Evolutionary conservation across 2,113 vertebrate genomes (phyloP).

Genomic region (Circaetus cinerascens): DNA sequence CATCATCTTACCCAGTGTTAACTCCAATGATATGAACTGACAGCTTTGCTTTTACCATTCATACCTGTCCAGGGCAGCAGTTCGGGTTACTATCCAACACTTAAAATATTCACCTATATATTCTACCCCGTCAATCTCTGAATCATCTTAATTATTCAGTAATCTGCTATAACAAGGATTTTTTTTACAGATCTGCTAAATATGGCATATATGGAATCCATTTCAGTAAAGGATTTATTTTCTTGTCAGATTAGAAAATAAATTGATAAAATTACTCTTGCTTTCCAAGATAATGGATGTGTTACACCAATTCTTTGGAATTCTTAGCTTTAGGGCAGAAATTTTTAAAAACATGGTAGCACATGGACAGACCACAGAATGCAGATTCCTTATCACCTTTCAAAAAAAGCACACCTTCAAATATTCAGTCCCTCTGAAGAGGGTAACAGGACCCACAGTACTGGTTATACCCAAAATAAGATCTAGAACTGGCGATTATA

Average conservation of each 20-base stretch:
- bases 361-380: background rate
- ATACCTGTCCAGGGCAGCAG: background rate
- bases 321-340: background rate
- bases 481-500: background rate
- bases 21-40: background rate
- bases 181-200: background rate
- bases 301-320: background rate
- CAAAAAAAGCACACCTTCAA: background rate
- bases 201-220: background rate
- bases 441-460: background rate
- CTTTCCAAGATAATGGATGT: background rate
- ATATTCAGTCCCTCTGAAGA: background rate
- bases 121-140: background rate
- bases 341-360: background rate
- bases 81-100: background rate
- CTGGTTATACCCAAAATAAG: background rate
- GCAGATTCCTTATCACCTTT: background rate
- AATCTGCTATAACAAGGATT: background rate
- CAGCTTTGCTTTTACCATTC: background rate
- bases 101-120: background rate
- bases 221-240: background rate
- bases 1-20: background rate
- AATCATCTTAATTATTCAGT: background rate
- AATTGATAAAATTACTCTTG: background rate
- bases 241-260: background rate